Evolutionary conservation across 1,140 invertebrate species (phyloP), one percentile per base, ranked within the genome.

Genomic region (Heliconius nattereri): DNA sequence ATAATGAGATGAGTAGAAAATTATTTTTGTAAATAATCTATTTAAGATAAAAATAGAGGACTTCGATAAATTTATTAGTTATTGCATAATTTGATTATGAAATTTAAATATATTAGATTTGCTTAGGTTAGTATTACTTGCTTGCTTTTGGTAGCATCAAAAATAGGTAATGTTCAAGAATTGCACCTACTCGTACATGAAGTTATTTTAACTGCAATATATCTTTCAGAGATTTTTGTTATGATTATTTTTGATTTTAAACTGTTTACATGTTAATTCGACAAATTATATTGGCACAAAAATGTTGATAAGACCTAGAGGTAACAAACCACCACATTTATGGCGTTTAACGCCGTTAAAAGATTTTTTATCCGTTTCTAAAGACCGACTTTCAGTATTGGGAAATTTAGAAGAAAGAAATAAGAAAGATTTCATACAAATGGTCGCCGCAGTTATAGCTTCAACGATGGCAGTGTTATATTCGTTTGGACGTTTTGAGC

Each of bases 301-400:
- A 49, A 80, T 76, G 75, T 54, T 77, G 8, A 57, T 54, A 7
- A 80, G 66, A 77, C 40, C 78, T 11, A 66, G 75, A 16, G 87
- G 89, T 23, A 86, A 89, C n/a, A 92, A 91, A 78, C 91, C 91
- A 32, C 85, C 88, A 3, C 88, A 86, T 32, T 78, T 93, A 13
- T 92, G 88, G 88, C 78, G 85, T 52, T 85, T 83, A 6, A 91
- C 87, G 8, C 82, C 87, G 0, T 85, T 26, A 60, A 91, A 89
- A 75, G 84, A 87, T 37, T 86, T 87, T 7, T 71, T 73, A 26
- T 81, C 73, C 7, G 74, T 84, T 20, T 35, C 90, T 0, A 84
- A 85, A 7, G 81, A 86, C n/a, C 83, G 80, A n/a, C 26, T 76
- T 11, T 76, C 52, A n/a, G 80, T 84, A 2, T 76, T 77, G 45